Percentiles rank a stretch among this genome's conserved stretches.
Conservation (phyloP, 2,113 vertebrate species). For the Apodemus speciosus region DNA sequence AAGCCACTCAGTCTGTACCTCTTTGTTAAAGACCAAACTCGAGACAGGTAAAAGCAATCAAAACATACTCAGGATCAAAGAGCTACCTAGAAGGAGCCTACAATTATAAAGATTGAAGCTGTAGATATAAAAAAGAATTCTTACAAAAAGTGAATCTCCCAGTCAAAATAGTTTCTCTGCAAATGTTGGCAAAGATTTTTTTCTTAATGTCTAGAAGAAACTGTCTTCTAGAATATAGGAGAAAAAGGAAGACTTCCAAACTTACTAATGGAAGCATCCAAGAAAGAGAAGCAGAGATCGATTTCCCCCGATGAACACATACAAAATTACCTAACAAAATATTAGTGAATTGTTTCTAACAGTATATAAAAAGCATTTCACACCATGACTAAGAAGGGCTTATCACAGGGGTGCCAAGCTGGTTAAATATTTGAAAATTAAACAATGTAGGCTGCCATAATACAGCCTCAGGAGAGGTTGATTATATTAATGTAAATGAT, state of each 20-base stretch:
- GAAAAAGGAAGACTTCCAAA: not conserved
- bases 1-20: not conserved
- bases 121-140: not conserved
- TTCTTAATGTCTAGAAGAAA: conserved; percentile 11
- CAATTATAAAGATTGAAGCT: conserved; percentile 31
- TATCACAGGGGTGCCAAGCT: conserved; percentile 20
- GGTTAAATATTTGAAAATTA: conserved; percentile 58
- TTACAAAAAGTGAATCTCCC: not conserved
- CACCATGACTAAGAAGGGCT: conserved; percentile 35
- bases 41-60: not conserved
- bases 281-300: not conserved
- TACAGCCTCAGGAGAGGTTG: not conserved
- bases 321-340: conserved; percentile 40
- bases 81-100: not conserved
- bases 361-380: conserved; percentile 44
- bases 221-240: not conserved
- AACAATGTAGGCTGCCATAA: not conserved
- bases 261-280: not conserved
- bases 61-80: not conserved
- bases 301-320: not conserved
- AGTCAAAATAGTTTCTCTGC: not conserved
- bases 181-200: not conserved
- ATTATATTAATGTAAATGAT: not conserved
- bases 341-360: conserved; percentile 46
- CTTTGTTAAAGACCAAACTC: not conserved